Evolutionary conservation across 1,140 invertebrate species (phyloP), one percentile per base, ranked within the genome.

Genomic region (Drosophila dunni): DNA sequence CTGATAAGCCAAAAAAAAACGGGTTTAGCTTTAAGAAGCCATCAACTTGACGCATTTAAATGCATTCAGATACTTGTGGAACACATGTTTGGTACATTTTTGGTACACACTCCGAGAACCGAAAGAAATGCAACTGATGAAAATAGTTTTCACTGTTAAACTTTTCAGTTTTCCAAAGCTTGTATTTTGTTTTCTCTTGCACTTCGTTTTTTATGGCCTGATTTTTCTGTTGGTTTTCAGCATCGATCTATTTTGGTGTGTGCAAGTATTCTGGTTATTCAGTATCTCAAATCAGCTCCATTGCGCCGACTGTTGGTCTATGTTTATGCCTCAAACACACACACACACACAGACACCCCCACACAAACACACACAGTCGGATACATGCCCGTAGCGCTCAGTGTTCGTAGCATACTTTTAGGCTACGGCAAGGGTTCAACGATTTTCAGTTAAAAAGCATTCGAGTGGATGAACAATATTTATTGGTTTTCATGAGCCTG

Each of bases 381-480:
- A 38, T 7, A 8, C n/a, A 9, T 38, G 11, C 38, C 24, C 24
- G 6, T 29, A 29, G 24, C 6, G 24, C 6, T 3, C 24, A 29
- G 17, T 53, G 54, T 48, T 56, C n/a, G 50, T 45, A 46, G 54
- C 63, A 67, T 33, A 36, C 63, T 67, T 64, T 57, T 66, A 60
- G 66, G 62, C 72, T 81, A 74, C 24, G 79, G 79, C 71, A 83
- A 89, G 84, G 83, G 80, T 88, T 89, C 83, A 88, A 88, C 80
- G 83, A 57, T 89, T 88, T 88, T 80, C 77, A 83, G 84, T 88
- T 89, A 88, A 88, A 88, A 88, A 83, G 58, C 80, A 88, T 77
- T 88, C 80, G 85, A 88, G 83, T 84, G 83, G 83, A 88, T 88
- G 84, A 88, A 80, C 83, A 89, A 88, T 88, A 88, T 88, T 88